Evolutionary conservation across 2,113 vertebrate species (phyloP).

Genomic region (Pantherophis guttatus): DNA sequence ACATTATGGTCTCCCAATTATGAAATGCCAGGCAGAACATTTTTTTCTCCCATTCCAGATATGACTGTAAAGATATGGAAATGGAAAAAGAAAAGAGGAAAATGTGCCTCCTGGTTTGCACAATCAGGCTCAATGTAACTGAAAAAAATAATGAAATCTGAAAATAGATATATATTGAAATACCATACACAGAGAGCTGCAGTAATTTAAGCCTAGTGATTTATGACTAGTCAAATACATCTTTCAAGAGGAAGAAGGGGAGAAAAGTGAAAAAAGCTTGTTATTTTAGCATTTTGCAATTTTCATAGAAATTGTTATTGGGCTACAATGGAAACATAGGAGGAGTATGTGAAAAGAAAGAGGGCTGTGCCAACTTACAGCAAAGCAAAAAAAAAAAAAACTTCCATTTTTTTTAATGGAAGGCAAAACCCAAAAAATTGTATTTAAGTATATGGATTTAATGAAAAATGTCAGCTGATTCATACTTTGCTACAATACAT

Average conservation of each 20-base stretch:
- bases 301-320: background rate
- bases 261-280: background rate
- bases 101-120: background rate
- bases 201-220: slow-evolving; percentile 16
- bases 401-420: background rate
- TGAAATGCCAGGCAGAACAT: background rate
- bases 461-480: background rate
- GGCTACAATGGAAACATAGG: background rate
- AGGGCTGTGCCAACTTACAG: background rate
- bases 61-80: background rate
- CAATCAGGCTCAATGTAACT: background rate
- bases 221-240: background rate
- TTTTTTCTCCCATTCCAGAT: slow-evolving; percentile 15
- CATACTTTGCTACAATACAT: background rate
- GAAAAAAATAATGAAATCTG: background rate
- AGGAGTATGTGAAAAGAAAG: background rate
- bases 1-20: slow-evolving; percentile 7
- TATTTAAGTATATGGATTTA: background rate
- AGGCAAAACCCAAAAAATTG: background rate
- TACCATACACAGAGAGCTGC: background rate
- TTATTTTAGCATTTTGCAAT: background rate
- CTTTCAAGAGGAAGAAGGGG: background rate
- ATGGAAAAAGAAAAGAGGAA: background rate
- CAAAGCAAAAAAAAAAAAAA: background rate
- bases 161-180: slow-evolving; percentile 23